Conservation (phyloP, 2,113 vertebrate genomes). For the Trogon melanurus region DNA sequence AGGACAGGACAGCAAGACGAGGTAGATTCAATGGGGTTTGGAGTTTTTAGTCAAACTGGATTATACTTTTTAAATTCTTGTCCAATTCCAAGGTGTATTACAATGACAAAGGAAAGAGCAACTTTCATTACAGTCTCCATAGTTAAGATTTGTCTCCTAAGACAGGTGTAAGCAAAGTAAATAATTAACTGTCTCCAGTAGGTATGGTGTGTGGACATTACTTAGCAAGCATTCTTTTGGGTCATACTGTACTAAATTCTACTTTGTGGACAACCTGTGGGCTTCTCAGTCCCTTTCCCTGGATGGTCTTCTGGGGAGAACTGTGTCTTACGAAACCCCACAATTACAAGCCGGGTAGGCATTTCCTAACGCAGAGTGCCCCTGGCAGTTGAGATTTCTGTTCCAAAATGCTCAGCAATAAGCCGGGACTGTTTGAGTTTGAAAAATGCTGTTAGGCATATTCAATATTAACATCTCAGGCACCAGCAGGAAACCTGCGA, state of each 20-base stretch:
- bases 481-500: slow-evolving; percentile 37
- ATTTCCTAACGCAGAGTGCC: neutral
- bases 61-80: neutral
- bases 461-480: slow-evolving; percentile 57
- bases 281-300: neutral
- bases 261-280: neutral
- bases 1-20: neutral
- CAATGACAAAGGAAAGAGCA: neutral
- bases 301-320: neutral
- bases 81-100: slow-evolving; percentile 8
- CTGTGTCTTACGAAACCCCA: neutral
- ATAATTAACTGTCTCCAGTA: neutral
- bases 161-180: neutral
- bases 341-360: neutral
- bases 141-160: neutral
- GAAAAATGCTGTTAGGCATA: slow-evolving; percentile 43
- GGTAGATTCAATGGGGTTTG: neutral
- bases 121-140: neutral
- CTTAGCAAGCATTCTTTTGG: neutral
- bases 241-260: neutral
- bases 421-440: slow-evolving; percentile 15
- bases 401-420: slow-evolving; percentile 33
- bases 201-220: neutral
- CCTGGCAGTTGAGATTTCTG: neutral
- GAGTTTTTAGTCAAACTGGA: neutral